Percentiles rank a stretch among this genome's conserved stretches.
phyloP scores from a whole-genome alignment of 1,140 invertebrate species.

The Archegozetes longisetosus region DNA sequence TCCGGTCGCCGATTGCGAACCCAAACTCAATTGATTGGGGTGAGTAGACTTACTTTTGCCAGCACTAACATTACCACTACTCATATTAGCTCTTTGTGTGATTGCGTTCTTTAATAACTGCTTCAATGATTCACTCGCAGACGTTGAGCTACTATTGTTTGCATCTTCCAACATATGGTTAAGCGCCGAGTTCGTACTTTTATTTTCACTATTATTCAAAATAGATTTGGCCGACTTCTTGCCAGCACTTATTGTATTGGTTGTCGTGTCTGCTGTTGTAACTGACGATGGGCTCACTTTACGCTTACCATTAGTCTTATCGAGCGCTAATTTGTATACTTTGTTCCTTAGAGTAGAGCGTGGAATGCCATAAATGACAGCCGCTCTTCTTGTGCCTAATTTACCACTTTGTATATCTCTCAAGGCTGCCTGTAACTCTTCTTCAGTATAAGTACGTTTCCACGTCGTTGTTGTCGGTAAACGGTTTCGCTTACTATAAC shows the following conservation, averaged over 20 bases:
- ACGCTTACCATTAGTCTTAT: conserved; percentile 27
- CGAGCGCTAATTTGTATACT: conserved; percentile 64
- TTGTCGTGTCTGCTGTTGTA: conserved; percentile 3
- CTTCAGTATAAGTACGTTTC: conserved; percentile 64
- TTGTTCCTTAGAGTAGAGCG: conserved; percentile 87
- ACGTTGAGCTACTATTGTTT: conserved; percentile 20
- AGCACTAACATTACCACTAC: neutral
- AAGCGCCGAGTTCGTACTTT: neutral
- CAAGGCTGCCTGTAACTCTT: conserved; percentile 72
- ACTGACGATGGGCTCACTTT: conserved; percentile 16
- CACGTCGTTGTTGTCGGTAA: conserved; percentile 8
- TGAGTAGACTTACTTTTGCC: neutral
- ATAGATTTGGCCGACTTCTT: conserved; percentile 30
- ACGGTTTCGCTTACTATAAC: neutral
- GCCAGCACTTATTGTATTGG: neutral
- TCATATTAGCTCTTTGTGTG: conserved; percentile 12
- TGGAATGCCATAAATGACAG: conserved; percentile 86
- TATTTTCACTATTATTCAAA: neutral
- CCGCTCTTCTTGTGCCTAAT: conserved; percentile 72
- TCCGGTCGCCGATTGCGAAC: too few species aligned
- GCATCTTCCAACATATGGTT: conserved; percentile 18
- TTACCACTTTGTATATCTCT: conserved; percentile 81
- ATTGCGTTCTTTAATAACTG: conserved; percentile 30
- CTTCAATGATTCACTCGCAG: conserved; percentile 37
- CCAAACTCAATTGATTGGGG: too few species aligned